Base-by-base conservation (phyloP, 2,888 invertebrate genomes). In the Xestia c-nigrum region DNA sequence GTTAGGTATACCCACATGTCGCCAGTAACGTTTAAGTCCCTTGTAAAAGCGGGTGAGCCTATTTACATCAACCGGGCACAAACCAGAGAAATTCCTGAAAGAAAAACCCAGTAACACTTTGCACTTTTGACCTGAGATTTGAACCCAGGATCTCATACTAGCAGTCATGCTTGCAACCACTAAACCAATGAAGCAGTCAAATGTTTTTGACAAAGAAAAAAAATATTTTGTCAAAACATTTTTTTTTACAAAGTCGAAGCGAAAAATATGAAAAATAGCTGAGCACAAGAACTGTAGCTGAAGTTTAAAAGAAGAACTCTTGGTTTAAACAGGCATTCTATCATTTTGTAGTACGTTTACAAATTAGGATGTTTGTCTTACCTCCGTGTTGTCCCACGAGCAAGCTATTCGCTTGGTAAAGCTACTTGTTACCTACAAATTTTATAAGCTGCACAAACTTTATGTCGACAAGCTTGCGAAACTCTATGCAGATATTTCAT, bases 401-500 rank as follows among this genome's bases (percentile, higher is more conserved):
- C 10, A 40, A 52, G n/a, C 52, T 16, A 52, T 52, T 68, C 16
- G 0, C n/a, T 38, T 38, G 9, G 14, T 40, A 38, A 21, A 31
- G 5, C 38, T 52, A 7, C 38, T 21, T 43, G 19, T 16, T 24
- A 40, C 10, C 38, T 6, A 6, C 19, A 59, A 16, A 38, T 52
- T 80, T n/a, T 19, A 24, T 16, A 46, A 63, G 24, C 21, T 61
- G 38, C 21, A 40, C 38, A 46, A 21, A 73, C 24, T 43, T 38
- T 9, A 24, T 31, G 5, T 2, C 24, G 72, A 43, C 31, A 61
- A 76, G 7, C 61, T 52, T 16, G 14, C 59, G 21, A 24, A 46
- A 38, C 24, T 61, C 16, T 50, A 46, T 46, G 52, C 31, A 40
- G 10, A 40, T 74, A 47, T 81, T 75, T 74, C 19, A 74, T 50